Base-by-base conservation (phyloP, 2,888 invertebrate genomes). In the Scrobipalpa atriplicella region DNA sequence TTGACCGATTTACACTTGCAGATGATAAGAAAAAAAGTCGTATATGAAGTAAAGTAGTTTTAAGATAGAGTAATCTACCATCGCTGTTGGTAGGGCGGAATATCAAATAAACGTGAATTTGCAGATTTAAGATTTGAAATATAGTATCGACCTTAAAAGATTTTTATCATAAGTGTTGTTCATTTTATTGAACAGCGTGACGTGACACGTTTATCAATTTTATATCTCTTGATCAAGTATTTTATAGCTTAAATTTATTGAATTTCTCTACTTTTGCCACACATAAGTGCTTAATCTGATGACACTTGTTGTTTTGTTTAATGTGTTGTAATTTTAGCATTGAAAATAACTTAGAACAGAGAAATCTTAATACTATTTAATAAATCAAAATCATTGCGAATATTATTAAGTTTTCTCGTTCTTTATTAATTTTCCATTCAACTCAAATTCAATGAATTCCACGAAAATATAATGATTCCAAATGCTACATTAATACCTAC, bases 1-100 rank as follows among this genome's bases (percentile, higher is more conserved):
- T 62, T 62, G 41, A 62, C 61, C 61, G 39, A 13, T 38, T 60
- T 60, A 60, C 16, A n/a, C 7, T 60, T 60, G 38, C 9, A 38
- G 38, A 60, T 29, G 52, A 52, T 52, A 52, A 52, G 19, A n/a
- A 8, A 52, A 52, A 52, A 52, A 52, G 52, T 52, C 9, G 19
- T 19, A 21, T 52, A 56, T 21, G 54, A n/a, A 11, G 11, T 16
- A n/a, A 16, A 58, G 38, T 54, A 54, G 11, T 29, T 21, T 56
- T n/a, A 5, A 38, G 58, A 58, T 58, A 58, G n/a, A 16, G 13
- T 10, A 58, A 47, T 39, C n/a, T 16, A 43, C 3, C 11, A 56
- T 13, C 13, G 16, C 18, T 58, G 58, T 58, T 29, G 58, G 16
- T 16, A 58, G n/a, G 13, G 58, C 38, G 58, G 58, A 10, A 5